phyloP scores from a whole-genome alignment of 2,888 invertebrate species.

The Nymphalis c-album region DNA sequence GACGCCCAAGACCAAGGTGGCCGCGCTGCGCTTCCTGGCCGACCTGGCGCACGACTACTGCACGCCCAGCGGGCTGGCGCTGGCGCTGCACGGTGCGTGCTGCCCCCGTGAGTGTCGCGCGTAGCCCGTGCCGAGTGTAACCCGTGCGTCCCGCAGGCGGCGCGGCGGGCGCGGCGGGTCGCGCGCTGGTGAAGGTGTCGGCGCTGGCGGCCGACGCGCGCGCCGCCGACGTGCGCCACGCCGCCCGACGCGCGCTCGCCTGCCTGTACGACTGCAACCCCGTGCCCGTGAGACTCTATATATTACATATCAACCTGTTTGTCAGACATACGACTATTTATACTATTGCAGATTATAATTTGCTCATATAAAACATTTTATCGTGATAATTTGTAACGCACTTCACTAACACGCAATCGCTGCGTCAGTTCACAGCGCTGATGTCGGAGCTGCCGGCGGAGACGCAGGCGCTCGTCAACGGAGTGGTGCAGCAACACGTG shows the following conservation, averaged over 20 bases:
- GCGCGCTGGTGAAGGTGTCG: conserved; percentile 87
- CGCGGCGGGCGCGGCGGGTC: conserved; percentile 74
- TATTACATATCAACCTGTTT: too few species aligned
- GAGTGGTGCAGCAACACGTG: conserved; percentile 87
- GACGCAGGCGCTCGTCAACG: conserved; percentile 87
- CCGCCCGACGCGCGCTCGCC: conserved; percentile 86
- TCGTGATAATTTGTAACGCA: background rate
- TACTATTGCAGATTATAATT: too few species aligned
- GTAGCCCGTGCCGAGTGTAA: background rate
- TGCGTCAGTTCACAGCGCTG: conserved; percentile 88
- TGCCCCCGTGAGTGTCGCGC: conserved; percentile 67
- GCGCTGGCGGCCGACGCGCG: conserved; percentile 86
- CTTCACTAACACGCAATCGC: background rate
- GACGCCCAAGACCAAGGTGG: conserved; percentile 89
- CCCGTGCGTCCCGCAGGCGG: conserved; percentile 72
- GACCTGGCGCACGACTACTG: conserved; percentile 84
- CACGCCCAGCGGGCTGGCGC: conserved; percentile 71
- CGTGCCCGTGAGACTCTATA: conserved; percentile 82
- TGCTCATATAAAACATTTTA: too few species aligned
- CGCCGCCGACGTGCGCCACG: conserved; percentile 83
- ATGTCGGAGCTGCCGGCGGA: conserved; percentile 87
- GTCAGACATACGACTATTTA: too few species aligned
- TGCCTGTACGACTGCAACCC: conserved; percentile 95
- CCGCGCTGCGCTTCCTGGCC: conserved; percentile 88
- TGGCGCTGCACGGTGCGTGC: conserved; percentile 67